Evolutionary conservation across 2,888 invertebrate species (phyloP), one percentile per base, ranked within the genome.

Genomic region (Cylloceria caligata): DNA sequence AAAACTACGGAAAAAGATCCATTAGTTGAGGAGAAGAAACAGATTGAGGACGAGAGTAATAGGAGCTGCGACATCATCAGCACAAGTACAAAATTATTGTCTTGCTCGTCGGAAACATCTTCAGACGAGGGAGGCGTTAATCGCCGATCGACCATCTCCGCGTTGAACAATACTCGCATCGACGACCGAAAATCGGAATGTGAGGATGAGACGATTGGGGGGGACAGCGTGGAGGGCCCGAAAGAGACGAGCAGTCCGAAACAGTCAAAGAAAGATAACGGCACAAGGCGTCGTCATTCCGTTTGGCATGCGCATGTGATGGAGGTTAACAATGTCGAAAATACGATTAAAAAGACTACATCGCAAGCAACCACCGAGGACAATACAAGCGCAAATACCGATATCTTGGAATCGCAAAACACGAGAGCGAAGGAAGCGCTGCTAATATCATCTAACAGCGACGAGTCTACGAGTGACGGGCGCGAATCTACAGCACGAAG

Each of bases 381-480:
- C 0, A 57, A 71, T 11, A 11, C 19, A 4, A 24, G 21, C 11
- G 62, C 19, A n/a, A 55, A 34, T 42, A 69, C 76, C 21, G 69
- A 78, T 7, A 45, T 60, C 7, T 65, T 71, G 3, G 77, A 64
- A 39, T 7, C 47, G 13, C 73, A 77, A 13, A 83, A 71, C 5
- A 13, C n/a, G 16, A 73, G 34, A 62, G 21, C 19, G 9, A 55
- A 39, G 39, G 62, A 81, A 0, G 74, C 49, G 16, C 36, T 85
- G 7, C 71, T 76, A 13, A 9, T 49, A 21, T 78, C 73, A 34
- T 83, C 83, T 27, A 72, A 78, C 34, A 83, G 79, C 52, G 76
- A 77, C 7, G 83, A 80, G 21, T 80, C 60, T 6, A 36, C 83
- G 21, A 71, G 69, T n/a, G 62, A 13, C n/a, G 77, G 62, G 19